Evolutionary conservation across 2,888 invertebrate genomes (phyloP), one percentile per base, ranked within the genome.

Genomic region (Ditula angustiorana): DNA sequence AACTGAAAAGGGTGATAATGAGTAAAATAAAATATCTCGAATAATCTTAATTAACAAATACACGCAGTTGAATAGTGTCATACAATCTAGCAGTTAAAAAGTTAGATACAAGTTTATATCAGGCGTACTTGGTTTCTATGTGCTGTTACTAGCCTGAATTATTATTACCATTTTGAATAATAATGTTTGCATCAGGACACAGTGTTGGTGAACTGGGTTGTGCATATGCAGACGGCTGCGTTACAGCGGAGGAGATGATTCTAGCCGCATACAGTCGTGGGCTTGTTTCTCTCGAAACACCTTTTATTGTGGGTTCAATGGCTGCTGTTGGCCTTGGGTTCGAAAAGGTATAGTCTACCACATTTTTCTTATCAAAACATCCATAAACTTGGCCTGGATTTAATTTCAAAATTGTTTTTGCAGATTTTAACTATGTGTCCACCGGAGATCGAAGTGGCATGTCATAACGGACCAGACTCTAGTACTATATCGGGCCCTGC

Each of bases 181-280:
- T 26, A n/a, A n/a, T n/a, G n/a, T n/a, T n/a, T n/a, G n/a, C 49
- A 23, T 3, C 61, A 93, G 98, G 99, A 0, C 98, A 99, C 83
- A 99, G 98, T 21, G 96, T 98, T 0, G 99, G 99, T 23, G 99
- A 99, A 84, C 90, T 99, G 24, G 98, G 97, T 0, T 99, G 99
- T 82, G 98, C 97, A 0, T 99, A 99, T 83, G 98, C 98, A 1
- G 99, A 99, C 82, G 97, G 97, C 0, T 96, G 97, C 69, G 93
- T 99, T 64, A 96, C 97, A 0, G 95, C 96, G 0, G 96, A 97
- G 77, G 96, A 98, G 86, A 96, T 96, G 91, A 95, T 98, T 50
- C 83, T 97, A 16, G 94, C 96, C 3, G 96, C 98, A 0, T 98
- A 97, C 84, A 96, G 95, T 77, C 94, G 98, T 68, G 97, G 97